Evolutionary conservation across 2,888 invertebrate species (phyloP).

Genomic region (Achlya flavicornis): DNA sequence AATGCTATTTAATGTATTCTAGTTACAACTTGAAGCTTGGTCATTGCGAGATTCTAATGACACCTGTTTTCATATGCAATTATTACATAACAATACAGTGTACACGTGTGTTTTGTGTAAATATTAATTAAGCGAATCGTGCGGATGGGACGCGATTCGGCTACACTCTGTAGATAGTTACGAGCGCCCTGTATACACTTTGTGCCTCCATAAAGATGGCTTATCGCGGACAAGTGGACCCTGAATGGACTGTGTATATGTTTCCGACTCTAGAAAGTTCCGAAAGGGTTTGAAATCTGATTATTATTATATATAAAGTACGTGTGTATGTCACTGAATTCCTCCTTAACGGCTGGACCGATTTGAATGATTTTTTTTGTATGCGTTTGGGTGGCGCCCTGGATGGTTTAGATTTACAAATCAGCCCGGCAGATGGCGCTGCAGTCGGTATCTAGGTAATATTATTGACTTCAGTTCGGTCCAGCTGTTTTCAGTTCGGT

Average conservation of each 20-base stretch:
- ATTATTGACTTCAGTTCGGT: no score
- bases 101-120: slow-evolving; percentile 1
- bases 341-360: no score
- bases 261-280: neutral
- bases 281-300: no score
- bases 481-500: no score
- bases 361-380: no score
- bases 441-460: no score
- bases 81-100: slow-evolving; percentile 4
- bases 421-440: no score
- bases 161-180: neutral
- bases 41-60: neutral
- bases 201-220: slow-evolving; percentile 4
- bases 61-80: neutral
- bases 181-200: neutral
- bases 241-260: neutral
- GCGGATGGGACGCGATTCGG: slow-evolving; percentile 7
- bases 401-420: no score
- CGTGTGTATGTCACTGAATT: no score
- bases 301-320: no score
- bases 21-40: neutral
- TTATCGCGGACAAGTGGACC: slow-evolving; percentile 1
- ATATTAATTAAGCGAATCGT: slow-evolving; percentile 9
- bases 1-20: neutral
- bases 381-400: no score